phyloP scores from a whole-genome alignment of 2,888 invertebrate genomes.

The Nomada lathburiana region DNA sequence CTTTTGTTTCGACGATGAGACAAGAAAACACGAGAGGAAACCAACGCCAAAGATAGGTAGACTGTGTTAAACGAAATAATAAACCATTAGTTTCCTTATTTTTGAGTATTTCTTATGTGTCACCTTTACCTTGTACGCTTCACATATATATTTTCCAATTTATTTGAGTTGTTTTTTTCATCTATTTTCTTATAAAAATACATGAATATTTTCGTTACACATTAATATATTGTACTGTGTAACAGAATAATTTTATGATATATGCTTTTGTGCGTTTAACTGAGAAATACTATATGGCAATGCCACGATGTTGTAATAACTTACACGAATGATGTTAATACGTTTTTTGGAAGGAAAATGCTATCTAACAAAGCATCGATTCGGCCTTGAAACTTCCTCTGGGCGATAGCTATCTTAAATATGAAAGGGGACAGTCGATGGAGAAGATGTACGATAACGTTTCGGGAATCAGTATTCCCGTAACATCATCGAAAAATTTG shows the following conservation, averaged over 20 bases:
- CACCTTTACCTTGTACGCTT: no score
- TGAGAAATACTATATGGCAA: not conserved
- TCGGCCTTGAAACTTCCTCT: not conserved
- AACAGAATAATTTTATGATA: not conserved
- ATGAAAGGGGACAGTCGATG: not conserved
- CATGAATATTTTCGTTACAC: not conserved
- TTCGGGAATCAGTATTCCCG: not conserved
- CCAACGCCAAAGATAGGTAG: not conserved
- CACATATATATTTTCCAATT: no score
- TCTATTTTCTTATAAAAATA: not conserved
- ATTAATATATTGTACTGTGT: not conserved
- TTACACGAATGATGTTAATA: not conserved
- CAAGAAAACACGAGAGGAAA: not conserved
- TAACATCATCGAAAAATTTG: not conserved
- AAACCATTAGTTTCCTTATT: not conserved
- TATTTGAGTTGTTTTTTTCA: not conserved
- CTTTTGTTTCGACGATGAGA: slow-evolving; percentile 6
- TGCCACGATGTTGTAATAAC: not conserved
- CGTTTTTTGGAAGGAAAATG: not conserved
- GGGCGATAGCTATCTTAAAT: not conserved
- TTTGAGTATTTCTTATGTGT: not conserved
- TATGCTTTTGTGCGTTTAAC: not conserved
- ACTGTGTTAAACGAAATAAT: not conserved
- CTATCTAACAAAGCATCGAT: not conserved
- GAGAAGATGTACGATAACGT: not conserved